Percentiles rank a stretch among this genome's conserved stretches.
Conservation (phyloP, 2,113 vertebrate genomes). For the Cynoglossus semilaevis region DNA sequence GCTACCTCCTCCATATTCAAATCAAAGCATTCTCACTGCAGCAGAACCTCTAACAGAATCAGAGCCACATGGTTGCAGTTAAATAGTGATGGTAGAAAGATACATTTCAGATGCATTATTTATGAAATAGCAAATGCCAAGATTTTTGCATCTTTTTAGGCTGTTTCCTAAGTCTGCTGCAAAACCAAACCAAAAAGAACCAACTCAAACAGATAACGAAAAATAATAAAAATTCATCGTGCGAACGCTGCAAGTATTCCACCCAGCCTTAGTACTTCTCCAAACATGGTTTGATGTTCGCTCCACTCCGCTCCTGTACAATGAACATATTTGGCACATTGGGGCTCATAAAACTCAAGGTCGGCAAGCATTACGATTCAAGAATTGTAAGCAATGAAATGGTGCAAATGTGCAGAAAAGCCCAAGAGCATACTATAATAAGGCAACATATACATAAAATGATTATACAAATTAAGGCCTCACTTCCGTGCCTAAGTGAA, state of each 20-base stretch:
- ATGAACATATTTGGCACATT: not conserved
- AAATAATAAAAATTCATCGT: conserved; percentile 7
- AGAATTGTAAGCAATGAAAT: conserved; percentile 6
- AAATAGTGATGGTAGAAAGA: conserved; percentile 46
- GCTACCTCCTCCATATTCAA: conserved; percentile 59
- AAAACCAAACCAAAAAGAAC: not conserved
- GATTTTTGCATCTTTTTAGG: conserved; percentile 3
- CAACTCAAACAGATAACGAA: conserved; percentile 10
- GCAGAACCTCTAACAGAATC: conserved; percentile 65
- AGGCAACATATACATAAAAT: conserved; percentile 38
- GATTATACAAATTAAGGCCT: conserved; percentile 42
- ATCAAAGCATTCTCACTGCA: conserved; percentile 57
- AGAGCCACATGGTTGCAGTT: conserved; percentile 67
- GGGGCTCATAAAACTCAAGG: conserved; percentile 21
- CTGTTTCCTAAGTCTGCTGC: conserved; percentile 3
- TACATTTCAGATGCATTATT: conserved; percentile 21
- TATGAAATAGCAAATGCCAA: not conserved
- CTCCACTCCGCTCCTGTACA: not conserved
- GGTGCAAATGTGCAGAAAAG: conserved; percentile 25
- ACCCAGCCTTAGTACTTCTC: not conserved
- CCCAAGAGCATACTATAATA: conserved; percentile 27
- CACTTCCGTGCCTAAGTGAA: conserved; percentile 37
- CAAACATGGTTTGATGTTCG: conserved; percentile 2
- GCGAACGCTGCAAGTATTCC: conserved; percentile 9
- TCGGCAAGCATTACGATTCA: conserved; percentile 17